phyloP scores from a whole-genome alignment of 2,888 invertebrate species.

The Dicycla oo region DNA sequence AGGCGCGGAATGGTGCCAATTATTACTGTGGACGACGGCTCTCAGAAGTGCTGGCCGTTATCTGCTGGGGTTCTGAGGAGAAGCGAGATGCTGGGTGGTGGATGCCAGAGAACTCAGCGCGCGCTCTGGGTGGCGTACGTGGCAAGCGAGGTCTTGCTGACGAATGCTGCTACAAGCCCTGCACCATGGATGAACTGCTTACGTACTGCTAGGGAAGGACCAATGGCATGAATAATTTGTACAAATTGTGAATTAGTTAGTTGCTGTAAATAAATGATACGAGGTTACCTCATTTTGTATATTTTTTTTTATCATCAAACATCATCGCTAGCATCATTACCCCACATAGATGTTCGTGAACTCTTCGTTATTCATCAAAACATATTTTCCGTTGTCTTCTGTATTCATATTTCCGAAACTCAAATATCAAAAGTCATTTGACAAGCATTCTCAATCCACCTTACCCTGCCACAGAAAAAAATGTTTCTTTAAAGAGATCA shows the following conservation, averaged over 20 bases:
- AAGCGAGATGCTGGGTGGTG: conserved; percentile 50
- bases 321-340: background rate
- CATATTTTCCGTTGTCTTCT: background rate
- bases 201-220: conserved; percentile 57
- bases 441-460: background rate
- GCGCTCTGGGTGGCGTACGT: conserved; percentile 42
- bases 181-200: conserved; percentile 65
- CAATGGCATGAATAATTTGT: background rate
- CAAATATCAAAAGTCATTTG: background rate
- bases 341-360: background rate
- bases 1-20: conserved; percentile 29
- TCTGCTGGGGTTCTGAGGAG: conserved; percentile 44
- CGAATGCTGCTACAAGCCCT: conserved; percentile 71
- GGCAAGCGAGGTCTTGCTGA: conserved; percentile 61
- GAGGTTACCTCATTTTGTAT: conserved; percentile 1
- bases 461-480: background rate
- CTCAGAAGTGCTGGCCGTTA: conserved; percentile 29
- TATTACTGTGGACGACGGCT: conserved; percentile 53
- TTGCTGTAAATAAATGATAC: conserved; percentile 40
- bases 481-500: background rate
- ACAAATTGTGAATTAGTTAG: conserved; percentile 7
- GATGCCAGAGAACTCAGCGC: conserved; percentile 17
- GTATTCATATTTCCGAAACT: background rate
- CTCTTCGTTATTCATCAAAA: background rate
- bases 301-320: background rate